Conservation (phyloP, 2,797 vertebrate genomes). For the Notoglanidium macrostoma region DNA sequence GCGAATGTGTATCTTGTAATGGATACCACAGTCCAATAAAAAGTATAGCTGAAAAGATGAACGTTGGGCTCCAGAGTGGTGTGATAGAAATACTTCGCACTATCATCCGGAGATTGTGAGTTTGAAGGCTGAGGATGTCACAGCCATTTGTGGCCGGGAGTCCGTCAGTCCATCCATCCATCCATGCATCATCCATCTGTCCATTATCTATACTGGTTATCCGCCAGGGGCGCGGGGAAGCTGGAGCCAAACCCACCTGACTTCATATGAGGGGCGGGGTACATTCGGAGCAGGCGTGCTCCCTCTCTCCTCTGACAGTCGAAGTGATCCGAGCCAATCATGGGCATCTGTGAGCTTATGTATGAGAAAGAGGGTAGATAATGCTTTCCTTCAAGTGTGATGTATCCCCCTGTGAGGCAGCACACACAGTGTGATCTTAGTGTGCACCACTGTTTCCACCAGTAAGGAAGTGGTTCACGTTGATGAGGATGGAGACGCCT, state of each 20-base stretch:
- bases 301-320: neutral
- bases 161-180: neutral
- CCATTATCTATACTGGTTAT: no score
- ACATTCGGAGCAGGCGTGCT: neutral
- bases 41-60: neutral
- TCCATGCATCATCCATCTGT: no score
- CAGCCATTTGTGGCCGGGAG: neutral
- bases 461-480: neutral
- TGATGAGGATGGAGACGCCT: neutral
- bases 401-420: neutral
- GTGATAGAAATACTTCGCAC: neutral
- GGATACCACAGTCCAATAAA: neutral
- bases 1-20: neutral
- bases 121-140: neutral
- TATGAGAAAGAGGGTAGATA: neutral
- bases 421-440: neutral
- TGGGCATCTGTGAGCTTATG: neutral
- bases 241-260: no score
- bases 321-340: neutral
- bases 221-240: no score
- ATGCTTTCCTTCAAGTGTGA: neutral
- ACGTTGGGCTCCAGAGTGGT: neutral
- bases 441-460: neutral
- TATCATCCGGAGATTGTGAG: neutral
- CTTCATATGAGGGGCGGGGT: no score